A percentile compares a stretch with the other conserved stretches of the same genome.
phyloP scores from a whole-genome alignment of 2,113 vertebrate species.

The Eclectus roratus region DNA sequence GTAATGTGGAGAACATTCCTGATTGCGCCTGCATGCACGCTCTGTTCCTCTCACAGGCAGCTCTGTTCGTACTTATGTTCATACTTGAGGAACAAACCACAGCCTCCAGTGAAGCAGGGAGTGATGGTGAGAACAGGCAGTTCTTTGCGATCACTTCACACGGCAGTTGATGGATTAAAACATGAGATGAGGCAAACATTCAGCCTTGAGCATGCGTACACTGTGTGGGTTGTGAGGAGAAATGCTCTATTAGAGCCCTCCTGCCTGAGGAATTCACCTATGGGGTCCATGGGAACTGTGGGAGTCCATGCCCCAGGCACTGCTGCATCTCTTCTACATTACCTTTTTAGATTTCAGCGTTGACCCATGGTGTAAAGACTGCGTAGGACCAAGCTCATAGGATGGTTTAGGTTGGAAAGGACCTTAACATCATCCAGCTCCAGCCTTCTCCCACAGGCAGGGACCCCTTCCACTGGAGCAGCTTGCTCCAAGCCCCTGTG shows the following conservation, averaged over 20 bases:
- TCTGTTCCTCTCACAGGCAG: background rate
- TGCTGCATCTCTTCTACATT: background rate
- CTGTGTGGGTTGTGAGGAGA: background rate
- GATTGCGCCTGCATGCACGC: background rate
- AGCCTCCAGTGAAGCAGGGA: background rate
- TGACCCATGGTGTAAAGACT: background rate
- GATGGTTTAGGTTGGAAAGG: background rate
- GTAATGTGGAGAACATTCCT: background rate
- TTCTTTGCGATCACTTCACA: background rate
- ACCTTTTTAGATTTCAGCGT: background rate
- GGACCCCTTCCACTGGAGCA: background rate
- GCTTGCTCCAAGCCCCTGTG: background rate
- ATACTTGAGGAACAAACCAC: background rate
- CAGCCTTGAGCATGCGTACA: background rate
- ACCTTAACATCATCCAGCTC: background rate
- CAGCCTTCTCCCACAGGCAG: background rate
- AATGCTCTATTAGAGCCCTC: background rate
- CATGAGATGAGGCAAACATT: background rate
- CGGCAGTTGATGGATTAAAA: background rate
- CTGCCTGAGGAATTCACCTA: background rate
- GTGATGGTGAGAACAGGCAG: background rate
- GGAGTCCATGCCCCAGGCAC: background rate
- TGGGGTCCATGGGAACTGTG: too few species aligned
- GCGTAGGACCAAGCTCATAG: background rate
- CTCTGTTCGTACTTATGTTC: background rate